Base-by-base conservation (phyloP, 2,888 invertebrate genomes). In the Drepana falcataria region DNA sequence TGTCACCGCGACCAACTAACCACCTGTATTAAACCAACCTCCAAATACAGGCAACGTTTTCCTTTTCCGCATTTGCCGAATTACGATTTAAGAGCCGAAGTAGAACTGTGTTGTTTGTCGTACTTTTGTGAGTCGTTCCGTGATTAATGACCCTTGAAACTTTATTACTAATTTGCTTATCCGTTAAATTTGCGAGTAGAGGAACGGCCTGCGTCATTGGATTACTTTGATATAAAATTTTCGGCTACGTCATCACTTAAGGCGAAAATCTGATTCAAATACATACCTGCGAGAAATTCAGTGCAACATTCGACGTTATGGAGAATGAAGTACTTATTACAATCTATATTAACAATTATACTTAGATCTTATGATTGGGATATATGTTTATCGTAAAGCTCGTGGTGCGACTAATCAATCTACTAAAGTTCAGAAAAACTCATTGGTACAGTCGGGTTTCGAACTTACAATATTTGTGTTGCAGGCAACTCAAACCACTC, bases 111-210 rank as follows among this genome's bases (percentile, higher is more conserved):
- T 56, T 55, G 49, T 56, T 57, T 52, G 51, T 53, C 53, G 62
- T 61, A 69, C 69, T 73, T 71, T 71, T 69, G 66, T 65, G 55
- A 65, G 55, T 41, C 51, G 51, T 65, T 59, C 61, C 60, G 65
- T 77, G 78, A 77, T 77, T 75, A 75, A 77, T 78, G 64, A 57
- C 53, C 61, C 55, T 58, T 53, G 35, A 59, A 64, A 69, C 59
- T 69, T 72, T 64, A 63, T 69, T 65, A 62, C 55, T 64, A 63
- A 65, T 69, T 66, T 63, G 63, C 55, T 66, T 61, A 59, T 61
- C 57, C 63, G 55, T 65, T 60, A 62, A 62, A 59, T 60, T 58
- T 57, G 47, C 35, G 47, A 53, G 51, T 35, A 47, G 35, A 44
- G 56, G 44, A 48, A n/a, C 34, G 34, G 44, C 21, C 49, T 34